Conservation (phyloP, 2,113 vertebrate genomes). For the Mormyrus lacerda region DNA sequence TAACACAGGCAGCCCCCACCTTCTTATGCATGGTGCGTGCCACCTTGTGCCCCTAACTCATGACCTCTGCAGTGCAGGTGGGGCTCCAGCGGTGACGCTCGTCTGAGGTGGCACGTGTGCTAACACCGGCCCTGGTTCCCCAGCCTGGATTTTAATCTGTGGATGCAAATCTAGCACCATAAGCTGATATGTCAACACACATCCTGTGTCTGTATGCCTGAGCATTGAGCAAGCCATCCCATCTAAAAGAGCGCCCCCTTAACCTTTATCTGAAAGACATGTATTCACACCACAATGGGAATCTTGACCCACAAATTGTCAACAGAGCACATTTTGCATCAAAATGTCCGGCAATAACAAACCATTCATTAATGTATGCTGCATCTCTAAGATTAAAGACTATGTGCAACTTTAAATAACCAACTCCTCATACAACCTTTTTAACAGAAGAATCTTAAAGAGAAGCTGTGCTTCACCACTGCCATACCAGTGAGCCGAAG, state of each 20-base stretch:
- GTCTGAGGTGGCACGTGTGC: background rate
- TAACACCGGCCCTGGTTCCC: background rate
- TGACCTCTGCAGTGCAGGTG: background rate
- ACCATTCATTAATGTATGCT: background rate
- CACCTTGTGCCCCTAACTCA: background rate
- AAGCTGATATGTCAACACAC: background rate
- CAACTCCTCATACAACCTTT: background rate
- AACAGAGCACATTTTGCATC: background rate
- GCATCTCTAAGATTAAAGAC: background rate
- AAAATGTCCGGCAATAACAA: background rate
- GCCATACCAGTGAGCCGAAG: background rate
- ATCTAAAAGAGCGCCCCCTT: background rate
- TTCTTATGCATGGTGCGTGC: background rate
- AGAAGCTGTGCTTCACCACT: background rate
- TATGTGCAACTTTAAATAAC: background rate
- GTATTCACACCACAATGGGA: background rate
- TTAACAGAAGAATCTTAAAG: background rate
- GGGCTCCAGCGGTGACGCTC: background rate
- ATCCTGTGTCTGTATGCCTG: background rate
- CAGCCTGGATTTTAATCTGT: background rate
- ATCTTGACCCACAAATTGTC: background rate
- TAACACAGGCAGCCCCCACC: background rate
- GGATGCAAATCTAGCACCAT: background rate
- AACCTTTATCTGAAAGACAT: background rate
- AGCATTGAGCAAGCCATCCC: background rate